A percentile compares a stretch with the other conserved stretches of the same genome.
Conservation (phyloP, 2,888 invertebrate species). For the Lycocerus yunnanus region DNA sequence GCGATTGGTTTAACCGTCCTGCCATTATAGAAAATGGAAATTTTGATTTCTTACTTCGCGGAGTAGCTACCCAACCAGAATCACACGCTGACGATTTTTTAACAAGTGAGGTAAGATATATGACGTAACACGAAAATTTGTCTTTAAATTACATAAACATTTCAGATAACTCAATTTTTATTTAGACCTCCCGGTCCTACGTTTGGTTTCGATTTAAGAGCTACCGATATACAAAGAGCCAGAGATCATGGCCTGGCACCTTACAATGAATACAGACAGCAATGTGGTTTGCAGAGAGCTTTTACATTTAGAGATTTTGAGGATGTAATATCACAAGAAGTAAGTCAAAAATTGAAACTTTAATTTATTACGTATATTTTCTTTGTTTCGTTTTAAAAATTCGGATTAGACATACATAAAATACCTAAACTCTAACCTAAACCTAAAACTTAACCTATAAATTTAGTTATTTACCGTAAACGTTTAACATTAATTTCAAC, state of each 20-base stretch:
- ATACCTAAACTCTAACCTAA: no score
- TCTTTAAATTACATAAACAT: background rate
- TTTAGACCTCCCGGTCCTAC: conserved; percentile 71
- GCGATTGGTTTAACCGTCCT: conserved; percentile 74
- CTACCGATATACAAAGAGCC: conserved; percentile 83
- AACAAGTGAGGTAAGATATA: conserved; percentile 67
- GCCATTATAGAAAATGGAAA: conserved; percentile 66
- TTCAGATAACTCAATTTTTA: conserved; percentile 67
- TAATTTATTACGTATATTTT: no score
- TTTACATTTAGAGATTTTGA: conserved; percentile 70
- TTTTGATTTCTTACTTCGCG: conserved; percentile 75
- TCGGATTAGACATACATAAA: no score
- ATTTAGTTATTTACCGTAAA: conserved; percentile 6
- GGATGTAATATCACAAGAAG: conserved; percentile 69
- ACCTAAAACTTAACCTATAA: background rate
- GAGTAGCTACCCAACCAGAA: conserved; percentile 77
- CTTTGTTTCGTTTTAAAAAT: no score
- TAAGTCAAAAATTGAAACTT: conserved; percentile 52
- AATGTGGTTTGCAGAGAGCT: conserved; percentile 75
- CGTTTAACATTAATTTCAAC: conserved; percentile 11
- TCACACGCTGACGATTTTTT: conserved; percentile 78
- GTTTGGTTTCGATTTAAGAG: conserved; percentile 80
- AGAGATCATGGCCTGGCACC: conserved; percentile 84
- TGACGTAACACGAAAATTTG: background rate
- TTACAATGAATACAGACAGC: conserved; percentile 77